Evolutionary conservation across 2,888 invertebrate genomes (phyloP).

Genomic region (Mesorhabditis belari): DNA sequence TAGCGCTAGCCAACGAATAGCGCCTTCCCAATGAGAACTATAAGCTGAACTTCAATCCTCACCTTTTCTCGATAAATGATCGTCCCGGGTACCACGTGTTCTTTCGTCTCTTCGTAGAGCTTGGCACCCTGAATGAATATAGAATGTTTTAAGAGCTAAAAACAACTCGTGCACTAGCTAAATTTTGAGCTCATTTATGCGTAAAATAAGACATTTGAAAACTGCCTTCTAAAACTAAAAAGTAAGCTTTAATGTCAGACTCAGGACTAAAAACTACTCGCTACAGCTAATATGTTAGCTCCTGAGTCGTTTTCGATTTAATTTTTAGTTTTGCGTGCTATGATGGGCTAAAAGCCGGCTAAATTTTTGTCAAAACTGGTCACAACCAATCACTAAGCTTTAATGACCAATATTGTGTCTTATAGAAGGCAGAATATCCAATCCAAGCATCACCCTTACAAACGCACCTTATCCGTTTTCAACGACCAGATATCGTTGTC

Average conservation of each 20-base stretch:
- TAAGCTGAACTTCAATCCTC: neutral
- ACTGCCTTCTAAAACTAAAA: too few species aligned
- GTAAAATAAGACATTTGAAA: too few species aligned
- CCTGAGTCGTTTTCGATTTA: too few species aligned
- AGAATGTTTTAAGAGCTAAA: too few species aligned
- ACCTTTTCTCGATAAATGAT: slow-evolving; percentile 46
- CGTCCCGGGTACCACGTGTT: slow-evolving; percentile 47
- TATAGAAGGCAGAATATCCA: neutral
- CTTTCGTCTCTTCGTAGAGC: slow-evolving; percentile 38
- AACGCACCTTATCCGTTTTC: slow-evolving; percentile 28
- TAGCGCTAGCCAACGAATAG: slow-evolving; percentile 1
- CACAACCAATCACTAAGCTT: neutral
- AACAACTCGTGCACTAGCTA: too few species aligned
- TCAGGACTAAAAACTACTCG: too few species aligned
- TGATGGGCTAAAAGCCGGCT: too few species aligned
- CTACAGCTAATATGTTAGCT: too few species aligned
- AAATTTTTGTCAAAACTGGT: neutral
- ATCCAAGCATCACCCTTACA: neutral
- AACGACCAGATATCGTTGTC: slow-evolving; percentile 49
- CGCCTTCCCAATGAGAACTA: neutral
- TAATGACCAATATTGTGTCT: too few species aligned
- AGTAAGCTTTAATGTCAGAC: too few species aligned
- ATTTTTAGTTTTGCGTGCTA: too few species aligned
- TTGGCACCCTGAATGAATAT: slow-evolving; percentile 25
- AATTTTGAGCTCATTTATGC: too few species aligned